These are phyloP conservation scores for Callospermophilus lateralis DNA, from an alignment of 2,113 vertebrate species.

Conservation along the genomic window DNA sequence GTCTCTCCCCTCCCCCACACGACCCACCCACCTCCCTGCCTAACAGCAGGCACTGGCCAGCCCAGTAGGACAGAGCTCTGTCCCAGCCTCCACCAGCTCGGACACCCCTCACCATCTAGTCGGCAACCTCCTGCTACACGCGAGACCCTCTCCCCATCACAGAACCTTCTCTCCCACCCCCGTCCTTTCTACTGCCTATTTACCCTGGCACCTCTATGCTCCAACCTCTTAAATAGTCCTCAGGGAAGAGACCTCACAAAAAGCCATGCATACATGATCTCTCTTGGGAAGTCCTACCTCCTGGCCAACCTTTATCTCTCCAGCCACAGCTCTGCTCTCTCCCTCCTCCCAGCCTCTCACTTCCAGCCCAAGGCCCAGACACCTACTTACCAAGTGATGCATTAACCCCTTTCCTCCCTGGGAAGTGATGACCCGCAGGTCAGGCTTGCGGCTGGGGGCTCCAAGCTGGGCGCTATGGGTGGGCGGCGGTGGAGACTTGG, in stretches of 20 bases:
- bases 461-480: constrained; percentile 91
- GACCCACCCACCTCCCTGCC: not conserved
- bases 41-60: not conserved
- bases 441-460: constrained; percentile 94
- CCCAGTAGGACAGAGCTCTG: not conserved
- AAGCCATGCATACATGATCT: not conserved
- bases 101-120: not conserved
- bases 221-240: not conserved
- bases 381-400: constrained; percentile 95
- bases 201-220: not conserved
- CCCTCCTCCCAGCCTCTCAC: not conserved
- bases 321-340: not conserved
- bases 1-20: not conserved
- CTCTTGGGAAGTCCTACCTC: not conserved
- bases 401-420: constrained; percentile 96
- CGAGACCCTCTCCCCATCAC: not conserved
- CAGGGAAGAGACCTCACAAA: not conserved
- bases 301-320: not conserved
- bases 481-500: constrained; percentile 94
- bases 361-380: accelerated
- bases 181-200: not conserved
- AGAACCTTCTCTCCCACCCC: not conserved
- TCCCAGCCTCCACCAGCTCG: not conserved
- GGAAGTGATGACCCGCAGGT: constrained; percentile 98
- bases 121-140: too few species aligned